Percentiles rank a stretch among this genome's conserved stretches.
Evolutionary conservation across 2,888 invertebrate genomes (phyloP).

Genomic region (Operophtera brumata): DNA sequence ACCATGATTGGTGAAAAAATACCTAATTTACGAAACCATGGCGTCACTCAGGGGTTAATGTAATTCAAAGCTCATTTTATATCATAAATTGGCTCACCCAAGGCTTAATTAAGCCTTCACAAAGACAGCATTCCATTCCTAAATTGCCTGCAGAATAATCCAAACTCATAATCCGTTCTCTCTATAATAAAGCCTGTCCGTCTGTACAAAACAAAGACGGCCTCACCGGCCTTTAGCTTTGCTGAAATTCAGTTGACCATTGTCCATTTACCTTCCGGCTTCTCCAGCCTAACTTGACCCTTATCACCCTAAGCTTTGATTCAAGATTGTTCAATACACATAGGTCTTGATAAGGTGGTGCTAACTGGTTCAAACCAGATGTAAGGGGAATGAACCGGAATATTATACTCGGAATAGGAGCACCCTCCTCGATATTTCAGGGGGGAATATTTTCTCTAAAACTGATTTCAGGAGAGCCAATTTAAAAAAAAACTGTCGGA

Average conservation of each 20-base stretch:
- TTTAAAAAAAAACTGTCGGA: too few relatives aligned
- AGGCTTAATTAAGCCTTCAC: conserved; percentile 23
- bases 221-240: conserved; percentile 53
- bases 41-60: background rate
- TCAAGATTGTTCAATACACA: conserved; percentile 28
- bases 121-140: conserved; percentile 41
- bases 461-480: too few relatives aligned
- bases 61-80: conserved; percentile 34
- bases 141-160: conserved; percentile 35
- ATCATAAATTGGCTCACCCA: conserved; percentile 10
- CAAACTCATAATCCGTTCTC: conserved; percentile 27
- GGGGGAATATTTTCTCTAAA: too few relatives aligned
- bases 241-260: conserved; percentile 57
- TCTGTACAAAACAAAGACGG: conserved; percentile 57
- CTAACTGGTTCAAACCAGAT: conserved; percentile 52
- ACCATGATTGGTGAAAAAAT: too few relatives aligned
- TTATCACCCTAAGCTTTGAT: conserved; percentile 31
- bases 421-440: too few relatives aligned
- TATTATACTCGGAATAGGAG: conserved; percentile 64
- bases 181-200: conserved; percentile 40
- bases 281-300: conserved; percentile 39
- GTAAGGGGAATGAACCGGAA: conserved; percentile 64
- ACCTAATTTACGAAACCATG: background rate
- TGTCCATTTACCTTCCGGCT: conserved; percentile 58
- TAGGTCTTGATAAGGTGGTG: conserved; percentile 47